Percentiles rank a stretch among this genome's conserved stretches.
Conservation (phyloP, 2,888 invertebrate genomes). For the Magallana nippona region DNA sequence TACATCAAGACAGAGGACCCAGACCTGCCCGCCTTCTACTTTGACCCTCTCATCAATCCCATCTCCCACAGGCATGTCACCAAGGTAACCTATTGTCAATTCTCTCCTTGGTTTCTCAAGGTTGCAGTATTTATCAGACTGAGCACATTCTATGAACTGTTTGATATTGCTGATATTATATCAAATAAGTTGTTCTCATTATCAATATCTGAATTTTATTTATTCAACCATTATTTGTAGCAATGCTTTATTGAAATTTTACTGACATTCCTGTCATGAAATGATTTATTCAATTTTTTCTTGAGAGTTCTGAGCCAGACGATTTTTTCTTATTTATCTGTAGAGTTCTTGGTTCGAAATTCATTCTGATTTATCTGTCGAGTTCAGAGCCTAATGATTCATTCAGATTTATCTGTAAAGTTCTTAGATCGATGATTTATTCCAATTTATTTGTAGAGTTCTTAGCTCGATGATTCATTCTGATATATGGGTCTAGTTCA, state of each 20-base stretch:
- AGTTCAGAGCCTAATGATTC: background rate
- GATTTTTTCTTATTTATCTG: background rate
- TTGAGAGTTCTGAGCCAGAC: no score
- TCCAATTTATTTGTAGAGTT: background rate
- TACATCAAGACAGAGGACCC: constrained; percentile 99
- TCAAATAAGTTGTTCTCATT: no score
- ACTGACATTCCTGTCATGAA: no score
- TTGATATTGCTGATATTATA: no score
- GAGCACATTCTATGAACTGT: background rate
- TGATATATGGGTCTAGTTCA: background rate
- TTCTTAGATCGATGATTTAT: constrained; percentile 71
- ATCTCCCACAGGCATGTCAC: constrained; percentile 88
- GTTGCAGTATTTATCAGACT: background rate
- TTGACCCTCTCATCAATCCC: constrained; percentile 99
- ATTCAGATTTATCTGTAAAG: constrained; percentile 78
- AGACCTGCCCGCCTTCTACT: constrained; percentile 99
- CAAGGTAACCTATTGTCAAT: constrained; percentile 68
- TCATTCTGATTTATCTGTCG: background rate
- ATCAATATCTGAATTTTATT: no score
- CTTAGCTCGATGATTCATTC: background rate
- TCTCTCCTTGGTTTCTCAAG: no score
- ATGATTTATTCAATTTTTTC: no score
- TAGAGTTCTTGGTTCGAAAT: background rate
- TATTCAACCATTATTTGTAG: no score
- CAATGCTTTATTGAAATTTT: no score